Percentiles rank a stretch among this genome's conserved stretches.
phyloP scores from a whole-genome alignment of 1,140 invertebrate genomes.

The Radopholus similis region DNA sequence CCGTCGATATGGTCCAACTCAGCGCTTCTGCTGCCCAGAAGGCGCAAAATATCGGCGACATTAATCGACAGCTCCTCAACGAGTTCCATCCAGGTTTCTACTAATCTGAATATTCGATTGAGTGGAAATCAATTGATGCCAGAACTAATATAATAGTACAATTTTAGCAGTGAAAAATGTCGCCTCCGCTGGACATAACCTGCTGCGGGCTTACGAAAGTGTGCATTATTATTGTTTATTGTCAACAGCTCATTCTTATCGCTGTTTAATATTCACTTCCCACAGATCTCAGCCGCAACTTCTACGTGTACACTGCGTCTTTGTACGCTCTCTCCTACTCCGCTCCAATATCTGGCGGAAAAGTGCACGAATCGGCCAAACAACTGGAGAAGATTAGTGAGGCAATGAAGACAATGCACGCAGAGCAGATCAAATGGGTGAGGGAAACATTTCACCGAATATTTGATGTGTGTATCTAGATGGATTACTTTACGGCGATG shows the following conservation, averaged over 20 bases:
- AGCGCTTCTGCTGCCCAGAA: background rate
- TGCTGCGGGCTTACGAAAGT: conserved; percentile 8
- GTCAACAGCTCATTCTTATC: background rate
- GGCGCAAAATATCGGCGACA: background rate
- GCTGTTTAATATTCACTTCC: background rate
- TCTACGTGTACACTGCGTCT: conserved; percentile 6
- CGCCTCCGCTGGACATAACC: conserved; percentile 3
- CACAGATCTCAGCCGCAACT: conserved; percentile 1
- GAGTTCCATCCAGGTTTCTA: conserved; percentile 13
- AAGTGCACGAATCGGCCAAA: conserved; percentile 3
- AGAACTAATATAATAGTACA: background rate
- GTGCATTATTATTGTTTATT: background rate
- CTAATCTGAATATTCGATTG: no score
- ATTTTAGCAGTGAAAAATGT: conserved; percentile 14
- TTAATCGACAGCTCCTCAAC: background rate
- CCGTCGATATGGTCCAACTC: background rate
- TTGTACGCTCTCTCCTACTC: conserved; percentile 9
- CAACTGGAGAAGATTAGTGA: conserved; percentile 2
- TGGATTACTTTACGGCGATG: conserved; percentile 8
- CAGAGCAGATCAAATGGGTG: conserved; percentile 8
- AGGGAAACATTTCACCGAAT: background rate
- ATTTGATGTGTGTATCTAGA: background rate
- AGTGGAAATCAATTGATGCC: no score
- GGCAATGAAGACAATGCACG: conserved; percentile 11
- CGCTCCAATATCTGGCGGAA: background rate